Percentiles rank a stretch among this genome's conserved stretches.
These are phyloP conservation scores for Leptinotarsa texana DNA, from an alignment of 1,140 invertebrate genomes.

Conservation along the genomic window DNA sequence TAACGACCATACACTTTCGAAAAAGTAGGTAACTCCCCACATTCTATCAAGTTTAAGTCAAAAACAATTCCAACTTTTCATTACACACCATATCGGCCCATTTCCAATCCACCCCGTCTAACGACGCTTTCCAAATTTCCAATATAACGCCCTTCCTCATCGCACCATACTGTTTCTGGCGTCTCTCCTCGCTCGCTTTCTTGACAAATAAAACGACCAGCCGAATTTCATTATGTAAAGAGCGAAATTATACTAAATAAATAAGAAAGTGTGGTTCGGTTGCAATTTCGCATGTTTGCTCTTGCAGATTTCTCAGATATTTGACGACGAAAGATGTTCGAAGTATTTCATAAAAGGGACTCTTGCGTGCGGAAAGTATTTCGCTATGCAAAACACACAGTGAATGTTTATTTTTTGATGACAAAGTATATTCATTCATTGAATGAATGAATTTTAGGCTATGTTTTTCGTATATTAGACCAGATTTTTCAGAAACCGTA, in stretches of 20 bases:
- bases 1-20: too few species aligned
- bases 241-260: slow-evolving; percentile 21
- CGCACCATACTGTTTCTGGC: slow-evolving; percentile 2
- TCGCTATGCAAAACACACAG: background rate
- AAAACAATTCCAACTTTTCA: too few species aligned
- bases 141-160: background rate
- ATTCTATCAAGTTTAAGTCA: too few species aligned
- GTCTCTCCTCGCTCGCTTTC: background rate
- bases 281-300: slow-evolving; percentile 20
- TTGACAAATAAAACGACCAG: slow-evolving; percentile 2
- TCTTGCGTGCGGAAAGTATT: background rate
- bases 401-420: background rate
- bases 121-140: background rate
- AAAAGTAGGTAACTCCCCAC: too few species aligned
- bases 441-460: too few species aligned
- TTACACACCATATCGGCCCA: background rate
- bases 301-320: slow-evolving; percentile 8
- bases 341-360: slow-evolving; percentile 11
- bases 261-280: slow-evolving; percentile 19
- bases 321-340: slow-evolving; percentile 8
- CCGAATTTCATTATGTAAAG: slow-evolving; percentile 20
- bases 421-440: too few species aligned
- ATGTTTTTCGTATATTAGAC: too few species aligned
- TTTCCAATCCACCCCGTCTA: background rate
- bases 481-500: too few species aligned